Evolutionary conservation across 2,888 invertebrate species (phyloP), one percentile per base, ranked within the genome.

Genomic region (Erebia ligea): DNA sequence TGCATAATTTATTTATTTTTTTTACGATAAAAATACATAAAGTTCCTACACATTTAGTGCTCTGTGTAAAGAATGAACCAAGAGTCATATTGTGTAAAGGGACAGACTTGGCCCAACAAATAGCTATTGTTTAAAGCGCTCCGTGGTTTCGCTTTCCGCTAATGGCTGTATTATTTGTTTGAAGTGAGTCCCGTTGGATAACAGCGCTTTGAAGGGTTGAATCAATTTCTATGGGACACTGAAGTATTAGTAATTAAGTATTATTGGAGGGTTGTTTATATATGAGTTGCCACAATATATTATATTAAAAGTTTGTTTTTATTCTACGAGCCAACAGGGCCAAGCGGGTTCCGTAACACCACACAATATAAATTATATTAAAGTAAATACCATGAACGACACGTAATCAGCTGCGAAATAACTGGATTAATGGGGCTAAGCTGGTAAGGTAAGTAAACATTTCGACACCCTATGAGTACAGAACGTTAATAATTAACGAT

Each of bases 1-100:
- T 5, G 6, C 34, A 6, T 34, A 34, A 6, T 34, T 34, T 34
- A 34, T 34, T 34, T 34, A 6, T 34, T 34, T 34, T 25, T 11
- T 45, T 13, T 13, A 42, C 11, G 13, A 45, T 45, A 3, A 45
- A 45, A 45, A 45, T 45, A n/a, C n/a, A 11, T 13, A 34, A 13
- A n/a, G n/a, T 56, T 56, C 48, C 45, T 1, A 17, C 3, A 9
- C 21, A 15, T 13, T 56, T 59, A 34, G 25, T 77, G 69, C 67
- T 76, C 77, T 80, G 68, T 75, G 67, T 45, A 67, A 58, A 56
- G 65, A 77, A 75, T 74, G 74, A 77, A 77, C 76, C 76, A 77
- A 78, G 76, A 80, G 79, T 76, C 78, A 79, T 77, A 77, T 77
- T 78, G 79, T 79, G 79, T 78, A 77, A 78, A 81, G 80, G 80